A percentile compares a stretch with the other conserved stretches of the same genome.
Evolutionary conservation across 1,140 invertebrate species (phyloP).

Genomic region (Meloidogyne floridensis): DNA sequence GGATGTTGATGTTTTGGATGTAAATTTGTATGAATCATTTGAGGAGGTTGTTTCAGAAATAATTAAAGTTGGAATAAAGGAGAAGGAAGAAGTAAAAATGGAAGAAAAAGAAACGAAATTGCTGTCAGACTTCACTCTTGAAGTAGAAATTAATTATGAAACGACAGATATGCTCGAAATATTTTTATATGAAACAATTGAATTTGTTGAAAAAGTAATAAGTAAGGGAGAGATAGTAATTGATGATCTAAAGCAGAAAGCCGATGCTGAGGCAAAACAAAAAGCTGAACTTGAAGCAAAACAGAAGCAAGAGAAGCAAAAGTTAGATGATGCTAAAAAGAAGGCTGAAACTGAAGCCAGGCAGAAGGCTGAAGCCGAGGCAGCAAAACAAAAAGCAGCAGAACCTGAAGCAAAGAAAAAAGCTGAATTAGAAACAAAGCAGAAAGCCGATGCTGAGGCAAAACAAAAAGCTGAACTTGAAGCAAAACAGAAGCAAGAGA

Average conservation of each 20-base stretch:
- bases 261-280: neutral
- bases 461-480: neutral
- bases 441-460: neutral
- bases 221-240: neutral
- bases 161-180: constrained; percentile 7
- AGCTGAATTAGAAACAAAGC: neutral
- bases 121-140: neutral
- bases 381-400: neutral
- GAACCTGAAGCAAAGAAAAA: neutral
- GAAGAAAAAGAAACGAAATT: neutral
- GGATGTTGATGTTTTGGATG: constrained; percentile 13
- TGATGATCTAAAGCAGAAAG: neutral
- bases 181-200: constrained; percentile 16
- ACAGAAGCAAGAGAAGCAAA: neutral
- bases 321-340: neutral
- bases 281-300: neutral
- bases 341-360: neutral
- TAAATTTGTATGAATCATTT: constrained; percentile 12
- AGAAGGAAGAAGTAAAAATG: neutral
- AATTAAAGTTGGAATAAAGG: neutral
- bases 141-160: constrained; percentile 12
- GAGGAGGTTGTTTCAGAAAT: neutral
- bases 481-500: neutral
- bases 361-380: neutral
- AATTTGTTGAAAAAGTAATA: constrained; percentile 8